phyloP scores from a whole-genome alignment of 2,888 invertebrate genomes.

The Arge pagana region DNA sequence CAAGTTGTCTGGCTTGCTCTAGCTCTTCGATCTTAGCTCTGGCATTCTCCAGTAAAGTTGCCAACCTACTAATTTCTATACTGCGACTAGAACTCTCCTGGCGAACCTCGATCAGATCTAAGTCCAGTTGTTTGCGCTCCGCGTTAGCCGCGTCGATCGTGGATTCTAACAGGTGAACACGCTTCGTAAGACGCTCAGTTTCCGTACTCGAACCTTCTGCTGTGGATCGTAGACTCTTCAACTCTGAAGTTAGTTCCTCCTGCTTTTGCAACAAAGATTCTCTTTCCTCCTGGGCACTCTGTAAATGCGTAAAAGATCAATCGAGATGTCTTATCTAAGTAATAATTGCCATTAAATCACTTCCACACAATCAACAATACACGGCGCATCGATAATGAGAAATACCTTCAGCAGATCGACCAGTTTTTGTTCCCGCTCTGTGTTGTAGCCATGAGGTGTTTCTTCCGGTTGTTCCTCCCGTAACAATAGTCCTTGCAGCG shows the following conservation, averaged over 20 bases:
- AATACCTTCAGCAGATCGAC: constrained; percentile 79
- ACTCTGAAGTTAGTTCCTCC: constrained; percentile 75
- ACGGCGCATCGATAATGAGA: no score
- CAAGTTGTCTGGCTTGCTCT: constrained; percentile 69
- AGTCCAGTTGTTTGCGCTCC: constrained; percentile 76
- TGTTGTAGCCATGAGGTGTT: constrained; percentile 62
- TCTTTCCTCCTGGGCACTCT: constrained; percentile 79
- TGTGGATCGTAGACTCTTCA: constrained; percentile 68
- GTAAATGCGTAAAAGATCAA: constrained; percentile 26
- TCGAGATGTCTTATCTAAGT: no score
- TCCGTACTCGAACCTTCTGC: constrained; percentile 68
- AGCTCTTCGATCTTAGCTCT: constrained; percentile 79
- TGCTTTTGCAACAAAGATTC: constrained; percentile 75
- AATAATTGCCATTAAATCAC: no score
- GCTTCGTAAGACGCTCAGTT: constrained; percentile 71
- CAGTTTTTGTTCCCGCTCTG: constrained; percentile 79
- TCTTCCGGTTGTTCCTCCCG: constrained; percentile 69
- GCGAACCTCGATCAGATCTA: constrained; percentile 71
- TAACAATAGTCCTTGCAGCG: constrained; percentile 77
- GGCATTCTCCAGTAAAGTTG: constrained; percentile 81
- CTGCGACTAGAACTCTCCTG: constrained; percentile 77
- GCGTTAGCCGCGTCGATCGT: constrained; percentile 74
- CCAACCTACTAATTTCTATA: constrained; percentile 79
- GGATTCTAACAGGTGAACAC: constrained; percentile 72
- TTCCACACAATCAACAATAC: no score